Conservation (phyloP, 2,888 invertebrate species). For the Torymus aiolomorphi region DNA sequence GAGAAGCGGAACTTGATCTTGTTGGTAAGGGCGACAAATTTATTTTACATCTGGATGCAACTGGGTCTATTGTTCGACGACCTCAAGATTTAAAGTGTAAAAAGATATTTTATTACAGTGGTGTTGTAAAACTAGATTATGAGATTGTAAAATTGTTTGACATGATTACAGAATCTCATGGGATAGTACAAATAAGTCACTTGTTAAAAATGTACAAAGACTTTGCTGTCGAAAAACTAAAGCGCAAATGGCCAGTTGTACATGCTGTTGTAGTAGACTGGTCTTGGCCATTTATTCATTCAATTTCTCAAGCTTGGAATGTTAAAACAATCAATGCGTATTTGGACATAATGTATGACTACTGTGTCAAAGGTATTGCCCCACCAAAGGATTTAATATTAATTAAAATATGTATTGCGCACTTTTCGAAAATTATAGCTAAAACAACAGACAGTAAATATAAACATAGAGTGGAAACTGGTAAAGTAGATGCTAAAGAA, state of each 20-base stretch:
- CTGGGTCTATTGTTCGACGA: background rate
- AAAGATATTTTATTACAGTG: constrained; percentile 15
- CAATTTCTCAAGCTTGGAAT: constrained; percentile 12
- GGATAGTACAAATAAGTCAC: background rate
- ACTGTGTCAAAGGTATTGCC: background rate
- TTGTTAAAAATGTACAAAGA: constrained; percentile 6
- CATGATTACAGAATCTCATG: constrained; percentile 9
- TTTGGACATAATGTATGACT: constrained; percentile 17
- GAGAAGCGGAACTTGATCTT: background rate
- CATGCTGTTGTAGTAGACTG: background rate
- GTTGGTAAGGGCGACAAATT: background rate
- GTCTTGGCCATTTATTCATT: constrained; percentile 30
- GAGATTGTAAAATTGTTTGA: constrained; percentile 15
- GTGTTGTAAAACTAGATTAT: background rate
- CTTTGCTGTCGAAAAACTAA: constrained; percentile 9
- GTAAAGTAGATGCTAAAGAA: background rate
- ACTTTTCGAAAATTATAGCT: constrained; percentile 25
- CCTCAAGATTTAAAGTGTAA: constrained; percentile 11
- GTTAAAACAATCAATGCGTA: background rate
- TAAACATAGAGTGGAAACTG: no score
- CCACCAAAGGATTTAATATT: background rate
- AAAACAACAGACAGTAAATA: constrained; percentile 10
- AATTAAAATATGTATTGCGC: constrained; percentile 21
- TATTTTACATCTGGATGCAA: constrained; percentile 24
- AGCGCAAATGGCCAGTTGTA: constrained; percentile 11